phyloP scores from a whole-genome alignment of 2,797 vertebrate species.

The Somateria mollissima region DNA sequence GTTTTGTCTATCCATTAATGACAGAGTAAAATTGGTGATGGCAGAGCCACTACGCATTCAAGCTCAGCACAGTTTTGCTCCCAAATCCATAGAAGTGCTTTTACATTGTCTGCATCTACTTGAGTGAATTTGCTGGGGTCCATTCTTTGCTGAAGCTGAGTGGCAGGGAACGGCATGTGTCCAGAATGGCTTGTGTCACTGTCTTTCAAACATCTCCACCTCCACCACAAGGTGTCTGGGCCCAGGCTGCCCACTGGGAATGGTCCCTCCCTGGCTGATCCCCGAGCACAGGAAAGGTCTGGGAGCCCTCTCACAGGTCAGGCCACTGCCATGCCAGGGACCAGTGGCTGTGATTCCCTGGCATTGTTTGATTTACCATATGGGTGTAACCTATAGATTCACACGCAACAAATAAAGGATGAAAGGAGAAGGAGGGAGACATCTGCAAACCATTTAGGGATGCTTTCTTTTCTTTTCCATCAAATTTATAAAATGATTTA shows the following conservation, averaged over 20 bases:
- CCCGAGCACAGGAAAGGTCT: not conserved
- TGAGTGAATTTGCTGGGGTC: not conserved
- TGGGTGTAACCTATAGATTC: not conserved
- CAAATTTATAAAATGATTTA: not conserved
- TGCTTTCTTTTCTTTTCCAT: not conserved
- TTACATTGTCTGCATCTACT: not conserved
- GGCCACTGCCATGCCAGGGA: not conserved
- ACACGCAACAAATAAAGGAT: not conserved
- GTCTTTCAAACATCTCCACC: not conserved
- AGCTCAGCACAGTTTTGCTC: not conserved
- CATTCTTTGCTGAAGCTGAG: not conserved
- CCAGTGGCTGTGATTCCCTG: not conserved
- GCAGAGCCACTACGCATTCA: not conserved
- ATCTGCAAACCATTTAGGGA: not conserved
- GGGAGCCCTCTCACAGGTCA: not conserved
- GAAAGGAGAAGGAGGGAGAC: not conserved
- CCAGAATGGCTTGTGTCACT: not conserved
- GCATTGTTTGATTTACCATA: not conserved
- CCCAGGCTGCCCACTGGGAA: not conserved
- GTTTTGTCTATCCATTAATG: not conserved
- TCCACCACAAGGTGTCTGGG: not conserved
- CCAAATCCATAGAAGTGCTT: not conserved
- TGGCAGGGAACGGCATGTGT: not conserved
- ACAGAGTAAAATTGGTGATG: not conserved
- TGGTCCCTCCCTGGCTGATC: no score